Evolutionary conservation across 2,888 invertebrate species (phyloP), one percentile per base, ranked within the genome.

Genomic region (Halocaridina rubra): DNA sequence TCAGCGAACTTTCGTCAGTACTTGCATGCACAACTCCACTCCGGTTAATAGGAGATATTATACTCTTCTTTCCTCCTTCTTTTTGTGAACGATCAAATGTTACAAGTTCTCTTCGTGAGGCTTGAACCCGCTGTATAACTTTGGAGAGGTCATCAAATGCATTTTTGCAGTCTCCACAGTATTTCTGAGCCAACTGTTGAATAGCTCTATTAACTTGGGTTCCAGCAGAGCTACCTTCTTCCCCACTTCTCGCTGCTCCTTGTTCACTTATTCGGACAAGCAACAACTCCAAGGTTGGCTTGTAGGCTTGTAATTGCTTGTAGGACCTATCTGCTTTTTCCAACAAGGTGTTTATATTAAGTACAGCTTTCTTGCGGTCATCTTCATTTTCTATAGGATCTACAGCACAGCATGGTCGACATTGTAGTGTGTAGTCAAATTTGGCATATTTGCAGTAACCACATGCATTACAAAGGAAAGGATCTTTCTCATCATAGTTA

Each of bases 361-460:
- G 94, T 29, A 98, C 96, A 86, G 98, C 97, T 92, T 98, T 98
- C 90, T 97, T 97, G 2, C 98, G 93, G 91, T 98, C 99, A 89
- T 98, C 98, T 90, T 98, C 98, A 89, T 95, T 97, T 91, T 98
- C 98, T 27, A 99, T 98, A 13, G 97, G 97, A 92, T 99, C 98
- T 0, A 99, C 98, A 24, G 98, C 98, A 91, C 97, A 98, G 90
- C 97, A 98, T 0, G 97, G 96, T 10, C 96, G 94, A 4, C 96
- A 97, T 4, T 95, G 95, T 84, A 98, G 93, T 10, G 96, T 96
- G 91, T 98, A 97, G 92, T 99, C 99, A 91, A 99, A 98, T 92
- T 99, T 98, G 46, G 98, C 99, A 91, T 99, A 99, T 92, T 99
- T 99, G 92, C 99, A 99, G 92, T 98, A 99, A 0, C 99, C 99